phyloP scores from a whole-genome alignment of 2,888 invertebrate genomes.

The Cataglyphis albicans region DNA sequence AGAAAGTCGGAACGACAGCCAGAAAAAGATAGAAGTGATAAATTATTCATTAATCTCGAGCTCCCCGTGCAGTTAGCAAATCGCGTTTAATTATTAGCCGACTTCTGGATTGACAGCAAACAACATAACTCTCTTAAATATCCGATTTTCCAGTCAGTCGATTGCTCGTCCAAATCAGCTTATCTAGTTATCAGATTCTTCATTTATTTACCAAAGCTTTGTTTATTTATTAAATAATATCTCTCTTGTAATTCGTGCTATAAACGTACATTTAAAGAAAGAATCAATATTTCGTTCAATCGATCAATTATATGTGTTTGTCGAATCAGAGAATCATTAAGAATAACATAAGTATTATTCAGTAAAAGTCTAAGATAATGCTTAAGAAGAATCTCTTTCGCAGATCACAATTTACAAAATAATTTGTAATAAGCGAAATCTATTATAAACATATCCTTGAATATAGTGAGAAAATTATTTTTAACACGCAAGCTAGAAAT shows the following conservation, averaged over 20 bases:
- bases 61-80: constrained; percentile 7
- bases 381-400: not conserved
- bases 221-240: not conserved
- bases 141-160: constrained; percentile 2
- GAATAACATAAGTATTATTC: constrained; percentile 1
- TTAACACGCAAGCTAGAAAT: not conserved
- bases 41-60: constrained; percentile 69
- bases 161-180: not conserved
- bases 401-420: not conserved
- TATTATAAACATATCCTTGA: constrained; percentile 1
- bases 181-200: not conserved
- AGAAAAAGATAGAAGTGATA: constrained; percentile 53
- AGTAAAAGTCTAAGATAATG: not conserved
- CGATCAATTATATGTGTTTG: not conserved
- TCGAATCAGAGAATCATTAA: not conserved
- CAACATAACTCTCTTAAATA: not conserved
- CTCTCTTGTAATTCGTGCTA: not conserved
- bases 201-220: not conserved
- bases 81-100: constrained; percentile 65
- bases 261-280: not conserved
- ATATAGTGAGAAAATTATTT: constrained; percentile 12
- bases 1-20: constrained; percentile 59
- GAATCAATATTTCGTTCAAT: not conserved
- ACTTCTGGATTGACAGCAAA: not conserved
- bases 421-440: constrained; percentile 39